Evolutionary conservation across 2,797 vertebrate species (phyloP).

Genomic region (Enteromius anoplus): DNA sequence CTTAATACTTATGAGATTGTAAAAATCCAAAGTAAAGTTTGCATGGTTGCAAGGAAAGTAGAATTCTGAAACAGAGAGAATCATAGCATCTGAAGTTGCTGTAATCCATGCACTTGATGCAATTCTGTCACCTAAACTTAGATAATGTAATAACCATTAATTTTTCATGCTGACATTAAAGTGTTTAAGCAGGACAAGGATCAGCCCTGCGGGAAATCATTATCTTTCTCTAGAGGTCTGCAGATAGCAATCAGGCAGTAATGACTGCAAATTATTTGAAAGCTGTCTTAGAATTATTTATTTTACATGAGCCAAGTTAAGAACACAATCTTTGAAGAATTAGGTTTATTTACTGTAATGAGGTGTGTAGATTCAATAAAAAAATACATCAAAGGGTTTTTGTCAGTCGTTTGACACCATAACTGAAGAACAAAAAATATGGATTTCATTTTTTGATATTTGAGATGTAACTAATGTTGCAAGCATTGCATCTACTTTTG

Average conservation of each 20-base stretch:
- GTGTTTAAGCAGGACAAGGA: slow-evolving; percentile 46
- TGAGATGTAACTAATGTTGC: neutral
- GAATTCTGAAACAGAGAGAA: neutral
- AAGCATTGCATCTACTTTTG: neutral
- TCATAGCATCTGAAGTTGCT: neutral
- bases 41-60: neutral
- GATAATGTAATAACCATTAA: slow-evolving; percentile 9
- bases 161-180: slow-evolving; percentile 15
- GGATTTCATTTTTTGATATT: neutral
- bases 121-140: slow-evolving; percentile 6
- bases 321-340: neutral
- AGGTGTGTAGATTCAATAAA: neutral
- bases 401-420: neutral
- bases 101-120: neutral
- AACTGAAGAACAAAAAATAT: neutral
- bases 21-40: neutral
- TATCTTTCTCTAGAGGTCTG: slow-evolving; percentile 40
- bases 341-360: neutral
- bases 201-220: slow-evolving; percentile 48
- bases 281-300: slow-evolving; percentile 28
- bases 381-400: neutral
- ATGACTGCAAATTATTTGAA: slow-evolving; percentile 43
- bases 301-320: slow-evolving; percentile 20
- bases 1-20: neutral
- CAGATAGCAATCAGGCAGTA: slow-evolving; percentile 38